A percentile compares a stretch with the other conserved stretches of the same genome.
Conservation (phyloP, 2,113 vertebrate species). For the Poeciliopsis prolifica region DNA sequence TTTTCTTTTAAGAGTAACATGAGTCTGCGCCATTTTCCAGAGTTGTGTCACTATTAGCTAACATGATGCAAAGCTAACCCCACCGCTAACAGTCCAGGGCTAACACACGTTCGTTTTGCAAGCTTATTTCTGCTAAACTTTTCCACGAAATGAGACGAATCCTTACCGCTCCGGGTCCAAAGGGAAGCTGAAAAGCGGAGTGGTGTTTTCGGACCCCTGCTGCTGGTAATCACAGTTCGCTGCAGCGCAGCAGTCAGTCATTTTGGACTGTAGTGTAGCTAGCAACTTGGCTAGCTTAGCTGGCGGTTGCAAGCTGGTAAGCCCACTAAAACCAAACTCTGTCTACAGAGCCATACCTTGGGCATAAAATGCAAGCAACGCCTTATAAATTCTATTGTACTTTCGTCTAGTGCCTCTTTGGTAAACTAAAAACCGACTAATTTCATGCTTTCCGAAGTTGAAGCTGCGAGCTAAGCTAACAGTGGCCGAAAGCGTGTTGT, state of each 20-base stretch:
- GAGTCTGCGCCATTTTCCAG: constrained; percentile 79
- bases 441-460: constrained; percentile 75
- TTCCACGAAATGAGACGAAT: constrained; percentile 1
- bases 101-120: constrained; percentile 53
- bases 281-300: constrained; percentile 72
- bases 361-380: constrained; percentile 30
- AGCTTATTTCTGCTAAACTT: neutral
- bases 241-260: constrained; percentile 92
- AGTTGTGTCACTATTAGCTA: constrained; percentile 69
- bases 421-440: constrained; percentile 39
- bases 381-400: constrained; percentile 3
- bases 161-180: constrained; percentile 83
- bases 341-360: constrained; percentile 66
- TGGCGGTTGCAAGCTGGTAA: constrained; percentile 63
- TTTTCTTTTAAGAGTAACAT: constrained; percentile 58
- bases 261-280: constrained; percentile 79
- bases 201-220: constrained; percentile 76
- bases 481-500: constrained; percentile 69
- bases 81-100: constrained; percentile 51
- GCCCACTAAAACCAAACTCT: constrained; percentile 57
- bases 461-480: constrained; percentile 62
- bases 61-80: constrained; percentile 62
- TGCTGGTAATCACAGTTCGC: constrained; percentile 84
- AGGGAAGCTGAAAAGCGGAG: constrained; percentile 85
- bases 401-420: constrained; percentile 18